Conservation (phyloP, 1,140 invertebrate species). For the Cydia strobilella region DNA sequence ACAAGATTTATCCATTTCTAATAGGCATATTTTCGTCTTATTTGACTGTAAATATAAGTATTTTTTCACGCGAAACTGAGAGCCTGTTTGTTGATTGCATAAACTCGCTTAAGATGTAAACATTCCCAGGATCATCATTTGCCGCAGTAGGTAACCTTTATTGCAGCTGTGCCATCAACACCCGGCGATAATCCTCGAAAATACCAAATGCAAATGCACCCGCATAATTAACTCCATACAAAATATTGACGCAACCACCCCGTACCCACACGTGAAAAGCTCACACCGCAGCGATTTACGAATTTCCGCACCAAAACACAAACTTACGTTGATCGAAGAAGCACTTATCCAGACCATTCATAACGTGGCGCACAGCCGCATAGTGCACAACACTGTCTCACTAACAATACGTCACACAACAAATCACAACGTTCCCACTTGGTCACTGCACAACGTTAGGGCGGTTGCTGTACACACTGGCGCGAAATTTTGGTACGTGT, state of each 20-base stretch:
- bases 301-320: slow-evolving; percentile 50
- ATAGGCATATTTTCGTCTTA: neutral
- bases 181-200: slow-evolving; percentile 37
- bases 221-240: slow-evolving; percentile 38
- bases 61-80: neutral
- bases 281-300: slow-evolving; percentile 46
- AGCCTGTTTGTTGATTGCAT: neutral
- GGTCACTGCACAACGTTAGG: slow-evolving; percentile 70
- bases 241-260: slow-evolving; percentile 49
- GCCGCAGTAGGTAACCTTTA: neutral
- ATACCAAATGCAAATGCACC: slow-evolving; percentile 36
- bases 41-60: neutral
- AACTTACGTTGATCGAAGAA: slow-evolving; percentile 79
- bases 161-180: slow-evolving; percentile 5
- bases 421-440: slow-evolving; percentile 69
- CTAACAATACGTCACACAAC: slow-evolving; percentile 67
- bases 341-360: slow-evolving; percentile 78
- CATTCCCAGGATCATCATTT: neutral
- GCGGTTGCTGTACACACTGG: slow-evolving; percentile 53
- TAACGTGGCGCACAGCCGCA: slow-evolving; percentile 72
- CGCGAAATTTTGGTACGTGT: slow-evolving; percentile 47
- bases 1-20: neutral
- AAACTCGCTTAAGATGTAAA: neutral
- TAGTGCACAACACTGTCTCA: slow-evolving; percentile 73
- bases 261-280: slow-evolving; percentile 43